Percentiles rank a stretch among this genome's conserved stretches.
Conservation (phyloP, 2,113 vertebrate genomes). For the Chaetodon trifascialis region DNA sequence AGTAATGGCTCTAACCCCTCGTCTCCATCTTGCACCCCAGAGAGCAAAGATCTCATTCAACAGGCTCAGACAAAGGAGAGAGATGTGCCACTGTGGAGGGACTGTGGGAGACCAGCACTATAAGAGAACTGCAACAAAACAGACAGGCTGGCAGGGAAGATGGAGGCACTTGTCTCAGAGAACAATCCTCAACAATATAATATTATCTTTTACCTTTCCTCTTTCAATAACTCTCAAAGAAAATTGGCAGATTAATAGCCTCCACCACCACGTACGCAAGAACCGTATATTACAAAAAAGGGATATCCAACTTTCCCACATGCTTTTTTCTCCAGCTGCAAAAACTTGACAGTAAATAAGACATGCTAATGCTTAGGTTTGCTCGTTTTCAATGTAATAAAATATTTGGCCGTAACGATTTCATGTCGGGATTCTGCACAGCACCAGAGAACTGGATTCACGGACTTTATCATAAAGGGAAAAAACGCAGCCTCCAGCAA, state of each 20-base stretch:
- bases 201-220: neutral
- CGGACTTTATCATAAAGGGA: constrained; percentile 19
- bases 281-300: neutral
- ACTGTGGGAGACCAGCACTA: constrained; percentile 41
- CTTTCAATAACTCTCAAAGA: constrained; percentile 4
- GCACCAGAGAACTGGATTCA: constrained; percentile 39
- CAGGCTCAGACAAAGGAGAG: constrained; percentile 48
- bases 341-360: neutral
- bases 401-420: constrained; percentile 55
- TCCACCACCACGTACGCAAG: neutral
- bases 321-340: neutral
- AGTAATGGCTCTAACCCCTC: constrained; percentile 38
- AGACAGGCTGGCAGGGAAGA: constrained; percentile 31
- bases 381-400: constrained; percentile 32
- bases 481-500: constrained; percentile 38
- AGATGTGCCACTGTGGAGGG: constrained; percentile 34
- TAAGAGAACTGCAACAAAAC: constrained; percentile 36
- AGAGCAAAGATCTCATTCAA: constrained; percentile 59
- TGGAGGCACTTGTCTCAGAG: constrained; percentile 23
- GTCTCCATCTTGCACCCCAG: constrained; percentile 40
- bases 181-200: constrained; percentile 2
- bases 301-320: neutral
- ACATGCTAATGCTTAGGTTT: constrained; percentile 28
- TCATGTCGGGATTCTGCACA: constrained; percentile 14
- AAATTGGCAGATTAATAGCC: neutral